A percentile compares a stretch with the other conserved stretches of the same genome.
Evolutionary conservation across 2,113 vertebrate genomes (phyloP).

Genomic region (Phoxinus phoxinus): DNA sequence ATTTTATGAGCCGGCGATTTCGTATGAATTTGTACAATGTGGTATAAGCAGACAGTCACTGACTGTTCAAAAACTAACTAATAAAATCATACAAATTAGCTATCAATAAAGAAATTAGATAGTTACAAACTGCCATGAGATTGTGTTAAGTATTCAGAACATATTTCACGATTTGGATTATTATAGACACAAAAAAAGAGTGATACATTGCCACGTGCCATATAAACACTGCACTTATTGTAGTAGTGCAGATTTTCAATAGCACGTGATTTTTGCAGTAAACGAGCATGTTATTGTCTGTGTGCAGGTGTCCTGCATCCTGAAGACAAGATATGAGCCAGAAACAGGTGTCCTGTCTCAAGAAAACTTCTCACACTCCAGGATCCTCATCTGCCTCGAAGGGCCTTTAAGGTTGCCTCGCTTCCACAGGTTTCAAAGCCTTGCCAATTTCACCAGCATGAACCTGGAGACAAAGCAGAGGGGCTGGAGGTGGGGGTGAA

Average conservation of each 20-base stretch:
- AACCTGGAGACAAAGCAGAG: conserved; percentile 77
- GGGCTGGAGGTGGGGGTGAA: conserved; percentile 63
- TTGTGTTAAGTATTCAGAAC: no score
- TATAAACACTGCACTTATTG: no score
- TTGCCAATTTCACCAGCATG: conserved; percentile 72
- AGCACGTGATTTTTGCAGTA: neutral
- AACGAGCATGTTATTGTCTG: conserved; percentile 43
- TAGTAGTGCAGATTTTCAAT: neutral
- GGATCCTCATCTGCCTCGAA: conserved; percentile 71
- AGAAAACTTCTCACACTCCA: conserved; percentile 72
- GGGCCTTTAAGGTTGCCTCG: conserved; percentile 71
- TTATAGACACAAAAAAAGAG: no score
- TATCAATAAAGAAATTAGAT: no score
- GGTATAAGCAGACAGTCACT: no score
- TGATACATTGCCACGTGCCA: no score
- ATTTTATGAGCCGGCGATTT: no score
- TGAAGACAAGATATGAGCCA: conserved; percentile 51
- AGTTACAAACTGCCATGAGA: no score
- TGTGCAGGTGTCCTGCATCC: conserved; percentile 51
- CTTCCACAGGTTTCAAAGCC: conserved; percentile 79
- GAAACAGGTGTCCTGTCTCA: conserved; percentile 79
- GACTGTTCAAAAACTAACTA: no score
- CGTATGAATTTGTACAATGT: no score
- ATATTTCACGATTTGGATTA: no score
- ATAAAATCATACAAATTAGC: no score